A percentile compares a stretch with the other conserved stretches of the same genome.
phyloP scores from a whole-genome alignment of 64 coral and sea anemone species.

The Pachyseris speciosa region DNA sequence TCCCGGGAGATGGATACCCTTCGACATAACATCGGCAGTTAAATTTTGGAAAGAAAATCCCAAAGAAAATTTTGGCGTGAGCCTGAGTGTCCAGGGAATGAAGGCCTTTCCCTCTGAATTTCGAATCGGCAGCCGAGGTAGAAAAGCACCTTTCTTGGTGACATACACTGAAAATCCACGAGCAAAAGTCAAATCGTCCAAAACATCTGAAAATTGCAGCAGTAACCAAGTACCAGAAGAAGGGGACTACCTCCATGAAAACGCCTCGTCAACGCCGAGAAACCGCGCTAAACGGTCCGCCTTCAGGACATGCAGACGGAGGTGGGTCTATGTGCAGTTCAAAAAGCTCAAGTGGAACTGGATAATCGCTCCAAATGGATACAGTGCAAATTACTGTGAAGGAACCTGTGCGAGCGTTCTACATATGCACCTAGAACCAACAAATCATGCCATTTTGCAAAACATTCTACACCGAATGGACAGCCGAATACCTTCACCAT shows the following conservation, averaged over 20 bases:
- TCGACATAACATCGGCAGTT: conserved; percentile 23
- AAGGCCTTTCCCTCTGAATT: conserved; percentile 17
- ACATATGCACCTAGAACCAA: conserved; percentile 13
- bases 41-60: conserved; percentile 27
- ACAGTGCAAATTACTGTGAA: conserved; percentile 40
- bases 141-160: conserved; percentile 33
- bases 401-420: conserved; percentile 20
- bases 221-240: background rate
- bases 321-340: conserved; percentile 40
- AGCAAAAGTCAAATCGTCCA: background rate
- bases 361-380: conserved; percentile 56
- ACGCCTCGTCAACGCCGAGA: background rate
- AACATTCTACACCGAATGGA: conserved; percentile 41
- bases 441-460: conserved; percentile 61
- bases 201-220: background rate
- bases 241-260: background rate
- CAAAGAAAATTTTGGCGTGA: background rate
- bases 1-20: conserved; percentile 16
- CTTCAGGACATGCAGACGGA: background rate
- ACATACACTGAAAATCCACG: background rate
- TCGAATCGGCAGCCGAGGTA: background rate
- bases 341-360: conserved; percentile 25
- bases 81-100: background rate
- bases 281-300: background rate
- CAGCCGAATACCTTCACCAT: conserved; percentile 9